Evolutionary conservation across 1,140 invertebrate genomes (phyloP), one percentile per base, ranked within the genome.

Genomic region (Lucilia cuprina): DNA sequence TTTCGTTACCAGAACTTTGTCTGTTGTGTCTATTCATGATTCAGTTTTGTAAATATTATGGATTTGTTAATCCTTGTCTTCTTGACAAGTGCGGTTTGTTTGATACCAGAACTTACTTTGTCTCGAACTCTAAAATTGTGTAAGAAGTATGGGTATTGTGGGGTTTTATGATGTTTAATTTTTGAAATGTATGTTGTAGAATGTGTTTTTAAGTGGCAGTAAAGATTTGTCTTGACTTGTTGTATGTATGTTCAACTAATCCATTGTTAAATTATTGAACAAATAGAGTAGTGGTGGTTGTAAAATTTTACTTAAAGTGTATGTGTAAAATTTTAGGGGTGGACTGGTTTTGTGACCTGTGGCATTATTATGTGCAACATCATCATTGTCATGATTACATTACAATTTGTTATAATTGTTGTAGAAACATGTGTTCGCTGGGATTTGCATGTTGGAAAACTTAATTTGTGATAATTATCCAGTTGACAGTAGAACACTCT

Each of bases 401-500:
- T 55, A 55, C 50, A 55, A 30, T 30, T 41, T 41, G 41, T 41
- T 41, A 41, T 41, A n/a, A 55, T 55, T 55, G 17, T 55, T 55
- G 17, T 55, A 49, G n/a, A 19, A 80, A 80, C n/a, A 50, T 21
- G 41, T 78, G 14, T 78, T 19, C 41, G 14, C n/a, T 50, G 77
- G 77, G 77, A 80, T 80, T 80, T 80, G 77, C 77, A 80, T 80
- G 77, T 80, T 50, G 47, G 9, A 50, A 47, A 80, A 80, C 77
- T 80, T 80, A 80, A 80, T 80, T 80, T 80, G 77, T 49, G 41
- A 25, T 80, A 80, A 80, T 80, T 80, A 80, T n/a, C 77, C 77
- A 49, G 77, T 80, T 80, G 77, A 80, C 77, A 80, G 77, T 21
- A 49, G 77, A 41, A 30, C 25, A 30, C 25, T 30, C 25, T 30